phyloP scores from a whole-genome alignment of 2,888 invertebrate species.

The Pheosia tremula region DNA sequence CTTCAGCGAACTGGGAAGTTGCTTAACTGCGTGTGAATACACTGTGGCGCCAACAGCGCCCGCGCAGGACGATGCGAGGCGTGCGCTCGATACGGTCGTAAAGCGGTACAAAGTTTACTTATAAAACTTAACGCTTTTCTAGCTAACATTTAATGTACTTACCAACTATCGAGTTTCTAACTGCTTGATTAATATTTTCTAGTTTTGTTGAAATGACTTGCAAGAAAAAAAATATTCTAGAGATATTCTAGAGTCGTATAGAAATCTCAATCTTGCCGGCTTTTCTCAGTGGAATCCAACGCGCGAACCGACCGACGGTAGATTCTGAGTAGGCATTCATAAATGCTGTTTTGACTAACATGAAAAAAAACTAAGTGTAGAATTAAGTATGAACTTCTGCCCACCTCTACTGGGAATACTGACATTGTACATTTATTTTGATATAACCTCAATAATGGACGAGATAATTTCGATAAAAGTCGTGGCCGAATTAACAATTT shows the following conservation, averaged over 20 bases:
- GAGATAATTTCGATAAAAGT: slow-evolving; percentile 2
- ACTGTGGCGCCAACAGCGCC: not conserved
- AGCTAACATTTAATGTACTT: too few species aligned
- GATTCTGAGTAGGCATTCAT: too few species aligned
- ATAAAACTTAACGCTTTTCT: not conserved
- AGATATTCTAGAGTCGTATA: too few species aligned
- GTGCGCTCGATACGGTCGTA: not conserved
- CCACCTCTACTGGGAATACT: not conserved
- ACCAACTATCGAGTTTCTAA: too few species aligned
- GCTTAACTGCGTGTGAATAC: not conserved
- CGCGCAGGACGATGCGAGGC: not conserved
- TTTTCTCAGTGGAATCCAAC: too few species aligned
- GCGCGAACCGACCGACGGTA: too few species aligned
- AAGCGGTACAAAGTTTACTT: not conserved
- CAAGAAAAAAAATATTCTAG: too few species aligned
- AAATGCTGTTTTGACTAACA: too few species aligned
- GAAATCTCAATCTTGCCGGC: too few species aligned
- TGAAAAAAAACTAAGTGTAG: too few species aligned
- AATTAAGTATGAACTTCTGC: not conserved
- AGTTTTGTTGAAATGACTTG: too few species aligned
- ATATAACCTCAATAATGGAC: not conserved
- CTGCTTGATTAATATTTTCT: too few species aligned
- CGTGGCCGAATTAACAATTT: not conserved
- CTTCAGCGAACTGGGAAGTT: not conserved
- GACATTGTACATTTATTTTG: not conserved